Conservation (phyloP, 1,140 invertebrate species). For the Bactericera cockerelli region DNA sequence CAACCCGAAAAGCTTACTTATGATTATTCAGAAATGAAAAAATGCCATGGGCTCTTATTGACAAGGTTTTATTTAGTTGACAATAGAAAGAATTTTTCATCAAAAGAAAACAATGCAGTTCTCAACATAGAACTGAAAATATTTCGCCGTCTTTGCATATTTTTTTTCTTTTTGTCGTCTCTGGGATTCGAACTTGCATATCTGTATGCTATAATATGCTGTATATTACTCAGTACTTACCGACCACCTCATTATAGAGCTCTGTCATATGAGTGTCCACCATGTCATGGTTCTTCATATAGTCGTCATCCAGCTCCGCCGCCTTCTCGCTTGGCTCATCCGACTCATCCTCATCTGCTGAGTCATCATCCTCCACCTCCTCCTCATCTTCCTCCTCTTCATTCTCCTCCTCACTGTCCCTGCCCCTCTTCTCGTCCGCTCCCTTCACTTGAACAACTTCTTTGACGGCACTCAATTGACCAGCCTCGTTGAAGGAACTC, state of each 20-base stretch:
- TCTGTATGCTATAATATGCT: too few species aligned
- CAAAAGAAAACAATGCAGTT: too few species aligned
- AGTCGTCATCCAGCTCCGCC: background rate
- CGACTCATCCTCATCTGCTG: background rate
- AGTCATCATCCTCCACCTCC: background rate
- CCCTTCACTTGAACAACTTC: background rate
- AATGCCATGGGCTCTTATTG: too few species aligned
- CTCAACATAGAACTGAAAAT: too few species aligned
- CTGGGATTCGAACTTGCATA: too few species aligned
- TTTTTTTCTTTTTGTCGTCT: too few species aligned
- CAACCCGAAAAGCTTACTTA: too few species aligned
- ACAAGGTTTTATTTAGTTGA: too few species aligned
- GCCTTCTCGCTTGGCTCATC: background rate
- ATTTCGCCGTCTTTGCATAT: too few species aligned
- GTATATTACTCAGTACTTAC: too few species aligned
- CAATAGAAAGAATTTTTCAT: too few species aligned
- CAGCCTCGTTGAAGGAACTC: background rate
- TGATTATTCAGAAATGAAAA: too few species aligned
- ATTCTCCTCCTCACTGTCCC: background rate
- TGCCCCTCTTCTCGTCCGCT: background rate
- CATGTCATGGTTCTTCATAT: slow-evolving; percentile 1
- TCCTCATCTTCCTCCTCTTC: background rate
- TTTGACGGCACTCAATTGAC: background rate
- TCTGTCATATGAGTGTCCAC: slow-evolving; percentile 1
- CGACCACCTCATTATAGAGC: background rate